These are phyloP conservation scores for Gymnopithys bicolor DNA, from an alignment of 2,797 vertebrate species.

Conservation along the genomic window DNA sequence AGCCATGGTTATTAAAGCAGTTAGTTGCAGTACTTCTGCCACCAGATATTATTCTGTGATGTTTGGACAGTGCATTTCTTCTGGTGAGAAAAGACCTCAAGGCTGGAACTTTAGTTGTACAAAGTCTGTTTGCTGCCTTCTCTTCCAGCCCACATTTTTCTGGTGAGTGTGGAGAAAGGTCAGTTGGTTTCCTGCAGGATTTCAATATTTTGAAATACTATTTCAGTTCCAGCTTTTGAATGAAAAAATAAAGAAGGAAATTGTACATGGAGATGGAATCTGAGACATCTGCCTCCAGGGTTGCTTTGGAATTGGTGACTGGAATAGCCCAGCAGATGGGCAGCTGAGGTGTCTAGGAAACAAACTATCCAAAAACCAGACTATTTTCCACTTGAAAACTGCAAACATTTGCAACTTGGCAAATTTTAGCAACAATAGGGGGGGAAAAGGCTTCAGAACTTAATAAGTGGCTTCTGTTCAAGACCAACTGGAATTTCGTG, in stretches of 20 bases:
- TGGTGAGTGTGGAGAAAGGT: neutral
- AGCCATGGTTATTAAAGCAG: neutral
- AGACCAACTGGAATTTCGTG: neutral
- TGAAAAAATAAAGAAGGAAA: neutral
- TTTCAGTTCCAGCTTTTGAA: constrained; percentile 12
- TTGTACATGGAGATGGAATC: neutral
- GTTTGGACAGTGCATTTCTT: neutral
- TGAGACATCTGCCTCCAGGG: neutral
- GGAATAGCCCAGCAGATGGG: neutral
- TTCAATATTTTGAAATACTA: constrained; percentile 31
- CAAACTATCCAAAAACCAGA: neutral
- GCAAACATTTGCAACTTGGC: neutral
- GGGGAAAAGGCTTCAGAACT: neutral
- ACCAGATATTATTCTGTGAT: neutral
- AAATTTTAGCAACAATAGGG: neutral
- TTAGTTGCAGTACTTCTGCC: neutral
- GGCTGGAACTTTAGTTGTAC: neutral
- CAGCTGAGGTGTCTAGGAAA: neutral
- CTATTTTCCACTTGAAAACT: neutral
- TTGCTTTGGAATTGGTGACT: neutral
- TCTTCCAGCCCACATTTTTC: neutral
- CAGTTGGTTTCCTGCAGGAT: constrained; percentile 41
- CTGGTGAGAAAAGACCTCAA: neutral
- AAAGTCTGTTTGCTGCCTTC: neutral
- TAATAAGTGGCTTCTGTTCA: constrained; percentile 29